Percentiles rank a stretch among this genome's conserved stretches.
Conservation (phyloP, 2,113 vertebrate genomes). For the Alethe diademata region DNA sequence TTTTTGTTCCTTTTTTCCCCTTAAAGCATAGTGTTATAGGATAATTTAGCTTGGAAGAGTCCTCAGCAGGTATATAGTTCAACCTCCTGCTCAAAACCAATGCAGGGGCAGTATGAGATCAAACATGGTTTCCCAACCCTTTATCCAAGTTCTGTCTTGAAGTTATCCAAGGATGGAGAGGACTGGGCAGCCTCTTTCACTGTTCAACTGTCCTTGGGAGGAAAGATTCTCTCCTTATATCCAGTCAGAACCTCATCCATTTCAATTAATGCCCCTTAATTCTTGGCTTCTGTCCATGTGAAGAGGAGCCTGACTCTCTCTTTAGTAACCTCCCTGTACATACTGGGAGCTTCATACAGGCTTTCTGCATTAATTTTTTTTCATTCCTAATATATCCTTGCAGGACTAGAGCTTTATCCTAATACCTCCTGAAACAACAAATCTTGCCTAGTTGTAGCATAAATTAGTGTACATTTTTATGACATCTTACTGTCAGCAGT, state of each 20-base stretch:
- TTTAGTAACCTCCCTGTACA: not conserved
- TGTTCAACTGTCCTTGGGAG: not conserved
- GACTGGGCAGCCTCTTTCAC: not conserved
- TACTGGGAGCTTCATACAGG: not conserved
- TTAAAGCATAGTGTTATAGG: not conserved
- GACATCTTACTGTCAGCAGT: not conserved
- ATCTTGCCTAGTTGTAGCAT: not conserved
- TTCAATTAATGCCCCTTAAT: not conserved
- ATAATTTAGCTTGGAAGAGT: not conserved
- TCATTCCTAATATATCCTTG: not conserved
- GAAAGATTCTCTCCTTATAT: not conserved
- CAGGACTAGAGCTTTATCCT: not conserved
- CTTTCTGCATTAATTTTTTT: not conserved
- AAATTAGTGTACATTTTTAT: not conserved
- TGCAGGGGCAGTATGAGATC: not conserved
- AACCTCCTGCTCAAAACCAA: not conserved
- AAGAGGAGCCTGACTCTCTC: not conserved
- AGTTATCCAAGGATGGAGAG: not conserved
- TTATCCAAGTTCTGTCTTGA: not conserved
- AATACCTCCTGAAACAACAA: not conserved
- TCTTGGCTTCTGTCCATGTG: not conserved
- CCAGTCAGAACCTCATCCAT: not conserved
- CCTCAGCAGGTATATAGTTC: not conserved
- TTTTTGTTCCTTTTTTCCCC: accelerated
- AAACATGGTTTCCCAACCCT: not conserved